Evolutionary conservation across 2,113 vertebrate species (phyloP), one percentile per base, ranked within the genome.

Genomic region (Megaceryle torquata): DNA sequence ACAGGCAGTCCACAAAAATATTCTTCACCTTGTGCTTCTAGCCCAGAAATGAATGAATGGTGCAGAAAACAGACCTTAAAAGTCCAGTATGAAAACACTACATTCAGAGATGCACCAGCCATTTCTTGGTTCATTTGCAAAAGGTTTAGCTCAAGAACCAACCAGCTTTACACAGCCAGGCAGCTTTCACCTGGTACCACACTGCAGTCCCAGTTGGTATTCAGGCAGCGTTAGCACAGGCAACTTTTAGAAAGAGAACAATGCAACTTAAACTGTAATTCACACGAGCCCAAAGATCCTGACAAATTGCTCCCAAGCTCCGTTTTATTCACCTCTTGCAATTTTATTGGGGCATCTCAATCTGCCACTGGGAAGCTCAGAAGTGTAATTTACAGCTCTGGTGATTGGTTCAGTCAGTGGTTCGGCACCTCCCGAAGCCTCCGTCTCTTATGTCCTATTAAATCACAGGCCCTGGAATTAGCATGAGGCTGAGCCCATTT

Each of bases 381-480:
- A 19, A 72, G 67, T 11, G 20, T 87, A 87, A 95, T 95, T 97
- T 91, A 96, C 80, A 88, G 89, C 82, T 82, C 59, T 6, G 41
- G 51, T 51, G 89, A 93, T 70, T 63, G 84, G 77, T 68, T 95
- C 39, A 85, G 95, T 57, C 25, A 4, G 91, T 83, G 80, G 91
- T 89, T 95, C 93, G 96, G 92, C 92, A 96, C 95, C 83, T 91
- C 91, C 88, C 71, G 85, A 91, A 5, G 75, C 74, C 83, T 96
- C 48, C 5, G 0, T 78, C 86, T 89, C 93, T 46, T 54, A 80
- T 61, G 71, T 43, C 60, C 3, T 18, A 89, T 83, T 94, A 96
- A 97, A 95, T 94, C 92, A 79, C 19, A 69, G 88, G 68, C 84
- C 75, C 51, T 54, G 68, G 95, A 95, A 97, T 96, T 86, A 96